Evolutionary conservation across 2,888 invertebrate species (phyloP).

Genomic region (Drosophila prolongata): DNA sequence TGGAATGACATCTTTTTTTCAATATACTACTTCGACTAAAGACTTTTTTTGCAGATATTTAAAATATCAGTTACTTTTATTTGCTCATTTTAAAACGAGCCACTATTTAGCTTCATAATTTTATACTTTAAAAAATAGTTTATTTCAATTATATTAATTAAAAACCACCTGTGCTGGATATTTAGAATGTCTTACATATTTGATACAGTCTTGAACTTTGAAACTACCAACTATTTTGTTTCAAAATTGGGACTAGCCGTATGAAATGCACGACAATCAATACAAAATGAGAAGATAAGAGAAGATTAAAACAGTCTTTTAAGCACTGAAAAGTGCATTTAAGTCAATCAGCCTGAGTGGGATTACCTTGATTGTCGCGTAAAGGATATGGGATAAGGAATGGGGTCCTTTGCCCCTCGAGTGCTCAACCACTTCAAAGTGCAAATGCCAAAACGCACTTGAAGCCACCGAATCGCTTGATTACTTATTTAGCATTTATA

Average conservation of each 20-base stretch:
- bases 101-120: too few relatives aligned
- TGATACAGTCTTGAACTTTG: too few relatives aligned
- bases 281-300: not conserved
- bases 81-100: too few relatives aligned
- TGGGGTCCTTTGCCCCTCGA: slow-evolving; percentile 43
- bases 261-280: not conserved
- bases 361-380: slow-evolving; percentile 27
- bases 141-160: too few relatives aligned
- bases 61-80: too few relatives aligned
- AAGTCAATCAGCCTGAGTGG: slow-evolving; percentile 18
- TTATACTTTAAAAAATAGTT: too few relatives aligned
- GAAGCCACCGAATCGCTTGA: slow-evolving; percentile 57
- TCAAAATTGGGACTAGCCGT: not conserved
- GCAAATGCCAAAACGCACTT: slow-evolving; percentile 64
- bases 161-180: too few relatives aligned
- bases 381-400: not conserved
- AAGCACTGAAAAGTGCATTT: not conserved
- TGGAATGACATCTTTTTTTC: too few relatives aligned
- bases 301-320: too few relatives aligned
- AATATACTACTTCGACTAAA: too few relatives aligned
- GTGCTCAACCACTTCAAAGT: slow-evolving; percentile 75
- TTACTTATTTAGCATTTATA: slow-evolving; percentile 77
- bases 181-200: too few relatives aligned
- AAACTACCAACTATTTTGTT: not conserved
- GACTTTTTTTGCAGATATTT: too few relatives aligned